Conservation (phyloP, 1,140 invertebrate genomes). For the Drosophila pallidifrons region DNA sequence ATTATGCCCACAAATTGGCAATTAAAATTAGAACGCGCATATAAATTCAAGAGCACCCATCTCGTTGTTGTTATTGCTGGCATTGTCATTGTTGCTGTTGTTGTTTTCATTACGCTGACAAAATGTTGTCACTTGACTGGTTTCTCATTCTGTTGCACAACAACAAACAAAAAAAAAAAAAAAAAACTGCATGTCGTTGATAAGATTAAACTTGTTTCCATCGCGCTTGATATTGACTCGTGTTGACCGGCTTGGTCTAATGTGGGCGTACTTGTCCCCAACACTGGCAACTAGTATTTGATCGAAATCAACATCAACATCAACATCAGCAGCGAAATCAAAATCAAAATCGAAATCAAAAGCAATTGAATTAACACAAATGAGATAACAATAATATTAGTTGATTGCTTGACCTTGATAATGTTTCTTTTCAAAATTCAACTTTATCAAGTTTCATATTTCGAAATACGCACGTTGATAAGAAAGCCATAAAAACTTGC, state of each 20-base stretch:
- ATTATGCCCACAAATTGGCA: constrained; percentile 83
- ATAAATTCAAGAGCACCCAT: constrained; percentile 74
- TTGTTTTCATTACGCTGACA: constrained; percentile 50
- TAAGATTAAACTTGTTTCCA: constrained; percentile 46
- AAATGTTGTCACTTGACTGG: constrained; percentile 76
- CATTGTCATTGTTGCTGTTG: not conserved
- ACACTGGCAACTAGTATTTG: constrained; percentile 13
- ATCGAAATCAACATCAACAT: constrained; percentile 25
- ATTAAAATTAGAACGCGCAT: constrained; percentile 82
- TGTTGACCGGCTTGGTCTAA: not conserved
- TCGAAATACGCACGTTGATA: not conserved
- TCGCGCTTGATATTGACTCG: constrained; percentile 17
- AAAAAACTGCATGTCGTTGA: constrained; percentile 47
- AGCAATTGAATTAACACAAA: constrained; percentile 29
- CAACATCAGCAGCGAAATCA: constrained; percentile 1
- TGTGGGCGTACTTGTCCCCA: constrained; percentile 40
- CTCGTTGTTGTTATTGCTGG: constrained; percentile 3
- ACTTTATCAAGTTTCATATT: constrained; percentile 7
- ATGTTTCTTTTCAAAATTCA: not conserved
- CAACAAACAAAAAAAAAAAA: not conserved
- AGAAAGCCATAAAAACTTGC: not conserved
- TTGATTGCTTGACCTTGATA: constrained; percentile 24
- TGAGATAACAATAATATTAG: constrained; percentile 33
- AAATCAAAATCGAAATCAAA: constrained; percentile 38
- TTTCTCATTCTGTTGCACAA: constrained; percentile 53